Base-by-base conservation (phyloP, 2,888 invertebrate species). In the Acanthosoma haemorrhoidale region DNA sequence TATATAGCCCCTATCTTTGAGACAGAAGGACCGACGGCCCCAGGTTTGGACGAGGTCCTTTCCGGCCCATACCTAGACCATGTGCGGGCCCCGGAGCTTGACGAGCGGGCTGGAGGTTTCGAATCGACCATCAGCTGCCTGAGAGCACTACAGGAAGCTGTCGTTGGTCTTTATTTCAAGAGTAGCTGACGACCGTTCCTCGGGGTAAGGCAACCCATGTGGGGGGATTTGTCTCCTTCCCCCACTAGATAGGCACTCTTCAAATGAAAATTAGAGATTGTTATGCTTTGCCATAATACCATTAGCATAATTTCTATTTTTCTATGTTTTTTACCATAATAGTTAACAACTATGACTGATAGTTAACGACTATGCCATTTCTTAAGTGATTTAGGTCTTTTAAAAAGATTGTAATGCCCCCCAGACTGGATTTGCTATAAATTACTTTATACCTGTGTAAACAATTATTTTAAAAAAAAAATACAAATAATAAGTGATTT, bases 81-180 rank as follows among this genome's bases (percentile, higher is more conserved):
- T 80, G 87, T 96, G 38, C 85, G 94, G 75, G 76, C 82, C 2
- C 92, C 93, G 76, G 88, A 83, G 36, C 84, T 85, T 25, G 82
- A 85, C 18, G 95, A 96, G 80, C 85, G 87, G 74, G 94, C 94
- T 0, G 95, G 95, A 9, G 96, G 97, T 1, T 96, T 69, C 38
- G 69, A 72, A 18, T 57, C 69, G 8, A 60, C 70, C 8, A 63
- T 70, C 25, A 61, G 69, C 79, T 95, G 95, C 78, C 83, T 91
- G 73, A 84, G 96, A 72, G 95, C 94, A 0, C 79, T 96, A 43
- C 91, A 94, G 78, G 96, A 96, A 78, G 92, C 95, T 0, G 83
- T 95, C 77, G 86, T 90, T 70, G 94, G 92, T 8, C 82, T 92
- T 1, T 90, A 73, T 15, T 73, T 70, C 34, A 73, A 70, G 68